phyloP scores from a whole-genome alignment of 92 coral and sea anemone genomes.

The Zoanthus solanderi region DNA sequence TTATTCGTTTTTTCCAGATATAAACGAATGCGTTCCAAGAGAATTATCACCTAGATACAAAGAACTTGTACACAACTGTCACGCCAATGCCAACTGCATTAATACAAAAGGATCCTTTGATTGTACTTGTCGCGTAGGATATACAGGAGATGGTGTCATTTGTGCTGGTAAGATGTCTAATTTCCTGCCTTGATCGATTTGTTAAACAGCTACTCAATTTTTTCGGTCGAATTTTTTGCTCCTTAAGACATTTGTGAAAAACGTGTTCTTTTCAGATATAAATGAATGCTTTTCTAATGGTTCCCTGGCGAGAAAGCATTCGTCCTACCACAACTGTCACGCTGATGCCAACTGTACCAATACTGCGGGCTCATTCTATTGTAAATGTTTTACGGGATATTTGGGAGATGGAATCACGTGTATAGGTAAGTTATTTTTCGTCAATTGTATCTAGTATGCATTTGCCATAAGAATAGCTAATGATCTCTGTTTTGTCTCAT shows the following conservation, averaged over 20 bases:
- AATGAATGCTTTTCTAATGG: neutral
- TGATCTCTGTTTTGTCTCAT: too few species aligned
- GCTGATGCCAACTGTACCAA: conserved; percentile 82
- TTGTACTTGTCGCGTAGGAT: conserved; percentile 33
- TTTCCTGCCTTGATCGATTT: neutral
- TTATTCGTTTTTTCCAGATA: neutral
- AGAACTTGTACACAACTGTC: conserved; percentile 45
- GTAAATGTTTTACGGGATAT: too few species aligned
- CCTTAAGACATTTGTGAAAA: neutral
- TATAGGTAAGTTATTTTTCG: conserved; percentile 45
- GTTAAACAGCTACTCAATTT: neutral
- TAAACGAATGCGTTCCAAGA: neutral
- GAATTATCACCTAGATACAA: neutral
- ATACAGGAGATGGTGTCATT: conserved; percentile 14
- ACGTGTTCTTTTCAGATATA: neutral
- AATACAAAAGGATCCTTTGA: conserved; percentile 77
- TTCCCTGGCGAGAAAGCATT: neutral
- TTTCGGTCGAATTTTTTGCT: too few species aligned
- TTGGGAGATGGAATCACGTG: conserved; percentile 81
- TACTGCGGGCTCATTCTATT: too few species aligned
- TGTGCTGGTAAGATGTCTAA: conserved; percentile 7
- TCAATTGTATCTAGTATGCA: too few species aligned
- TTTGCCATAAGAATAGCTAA: too few species aligned
- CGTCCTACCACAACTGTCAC: conserved; percentile 72
- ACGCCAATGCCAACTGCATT: conserved; percentile 72